These are phyloP conservation scores for Pithys albifrons DNA, from an alignment of 2,113 vertebrate species.

Conservation along the genomic window DNA sequence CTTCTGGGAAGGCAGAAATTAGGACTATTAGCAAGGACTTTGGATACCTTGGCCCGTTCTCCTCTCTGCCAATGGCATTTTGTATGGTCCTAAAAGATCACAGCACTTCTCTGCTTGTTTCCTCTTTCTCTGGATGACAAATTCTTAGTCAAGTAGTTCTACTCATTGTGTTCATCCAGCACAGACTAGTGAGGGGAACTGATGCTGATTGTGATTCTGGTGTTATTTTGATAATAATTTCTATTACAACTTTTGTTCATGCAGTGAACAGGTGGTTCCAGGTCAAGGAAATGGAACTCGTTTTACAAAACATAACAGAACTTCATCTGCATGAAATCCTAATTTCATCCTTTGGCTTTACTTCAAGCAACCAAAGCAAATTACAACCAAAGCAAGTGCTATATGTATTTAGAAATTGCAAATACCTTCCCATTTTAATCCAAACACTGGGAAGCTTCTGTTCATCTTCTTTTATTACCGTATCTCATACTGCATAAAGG, in stretches of 20 bases:
- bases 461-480: background rate
- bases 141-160: background rate
- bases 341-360: constrained; percentile 31
- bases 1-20: background rate
- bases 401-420: background rate
- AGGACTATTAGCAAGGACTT: background rate
- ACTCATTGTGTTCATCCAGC: background rate
- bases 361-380: constrained; percentile 9
- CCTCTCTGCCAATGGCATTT: background rate
- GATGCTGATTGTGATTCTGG: background rate
- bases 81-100: background rate
- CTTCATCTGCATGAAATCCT: constrained; percentile 8
- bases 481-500: background rate
- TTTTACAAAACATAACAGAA: background rate
- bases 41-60: background rate
- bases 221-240: background rate
- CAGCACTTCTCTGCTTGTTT: background rate
- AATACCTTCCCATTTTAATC: constrained; percentile 17
- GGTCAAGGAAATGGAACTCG: background rate
- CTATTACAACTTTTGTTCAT: background rate
- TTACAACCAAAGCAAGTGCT: background rate
- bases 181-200: background rate
- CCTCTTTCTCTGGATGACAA: background rate
- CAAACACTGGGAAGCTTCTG: background rate
- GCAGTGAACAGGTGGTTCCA: background rate